Evolutionary conservation across 2,888 invertebrate genomes (phyloP), one percentile per base, ranked within the genome.

Genomic region (Philereme transversata): DNA sequence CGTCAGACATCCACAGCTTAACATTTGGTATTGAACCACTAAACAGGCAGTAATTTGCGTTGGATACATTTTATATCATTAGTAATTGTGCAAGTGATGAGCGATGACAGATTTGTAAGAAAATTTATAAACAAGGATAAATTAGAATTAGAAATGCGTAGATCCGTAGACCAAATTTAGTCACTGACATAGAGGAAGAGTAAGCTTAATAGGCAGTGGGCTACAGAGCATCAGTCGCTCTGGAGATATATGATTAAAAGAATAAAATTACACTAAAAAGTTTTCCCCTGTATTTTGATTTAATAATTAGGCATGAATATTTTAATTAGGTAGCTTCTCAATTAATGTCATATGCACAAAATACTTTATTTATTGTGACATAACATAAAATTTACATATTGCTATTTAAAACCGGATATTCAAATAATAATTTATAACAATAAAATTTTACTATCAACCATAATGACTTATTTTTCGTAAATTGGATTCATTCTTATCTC

Each of bases 381-480:
- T 22, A 22, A 22, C 22, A 51, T 54, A 52, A 57, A 57, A 33
- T 47, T 51, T 5, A 8, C 38, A 62, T 54, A 54, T 44, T 41
- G 34, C 44, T 44, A 40, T 52, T 51, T 57, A 36, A 51, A 67
- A 57, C 58, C 62, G 62, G 54, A 58, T 54, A 62, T 57, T 62
- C n/a, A 48, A 55, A 55, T 49, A 44, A 55, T 59, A 59, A 55
- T 58, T 41, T 11, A 58, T 51, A 59, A 51, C 55, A 56, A 45
- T 59, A 51, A 59, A 59, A 41, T 52, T 51, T 59, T 59, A 59
- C 41, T 36, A 41, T 51, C 51, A 33, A 41, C 5, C 38, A 36
- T 52, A 54, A 59, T 59, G 53, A 45, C 40, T 62, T 57, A 55
- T 54, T 51, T 56, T 51, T 55, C 40, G 47, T 51, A 48, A 48